These are phyloP conservation scores for Coptotermes formosanus DNA, from an alignment of 1,140 invertebrate genomes.

Conservation along the genomic window DNA sequence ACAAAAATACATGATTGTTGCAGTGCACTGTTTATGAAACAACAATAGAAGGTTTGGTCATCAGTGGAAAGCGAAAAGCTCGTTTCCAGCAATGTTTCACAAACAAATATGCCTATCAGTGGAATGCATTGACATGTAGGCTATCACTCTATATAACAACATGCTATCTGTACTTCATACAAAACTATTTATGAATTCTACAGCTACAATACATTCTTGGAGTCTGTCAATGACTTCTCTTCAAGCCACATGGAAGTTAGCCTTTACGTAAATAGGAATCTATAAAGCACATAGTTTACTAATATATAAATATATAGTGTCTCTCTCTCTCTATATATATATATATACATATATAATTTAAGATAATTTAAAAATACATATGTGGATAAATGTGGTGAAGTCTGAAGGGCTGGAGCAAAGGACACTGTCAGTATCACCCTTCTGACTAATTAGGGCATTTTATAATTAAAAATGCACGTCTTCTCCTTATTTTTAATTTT, in stretches of 20 bases:
- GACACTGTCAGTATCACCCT: not conserved
- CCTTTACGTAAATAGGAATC: not conserved
- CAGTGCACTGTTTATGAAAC: not conserved
- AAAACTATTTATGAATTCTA: not conserved
- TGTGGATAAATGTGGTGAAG: no score
- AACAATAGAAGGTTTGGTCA: not conserved
- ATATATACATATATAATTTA: no score
- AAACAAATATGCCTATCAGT: not conserved
- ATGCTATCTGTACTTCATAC: not conserved
- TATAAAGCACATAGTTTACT: not conserved
- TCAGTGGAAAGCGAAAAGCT: not conserved
- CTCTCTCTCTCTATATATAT: no score
- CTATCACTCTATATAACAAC: not conserved
- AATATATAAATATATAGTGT: no score
- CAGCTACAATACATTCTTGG: not conserved
- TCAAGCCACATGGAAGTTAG: not conserved
- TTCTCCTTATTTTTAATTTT: not conserved
- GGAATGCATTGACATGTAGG: not conserved
- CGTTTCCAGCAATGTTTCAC: not conserved
- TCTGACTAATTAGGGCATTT: not conserved
- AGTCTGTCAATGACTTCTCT: not conserved
- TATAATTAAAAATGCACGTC: not conserved
- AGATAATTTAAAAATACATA: no score
- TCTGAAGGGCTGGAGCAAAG: not conserved
- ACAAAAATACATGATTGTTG: conserved; percentile 2